Percentiles rank a stretch among this genome's conserved stretches.
Evolutionary conservation across 2,888 invertebrate species (phyloP).

Genomic region (Hololepta plana): DNA sequence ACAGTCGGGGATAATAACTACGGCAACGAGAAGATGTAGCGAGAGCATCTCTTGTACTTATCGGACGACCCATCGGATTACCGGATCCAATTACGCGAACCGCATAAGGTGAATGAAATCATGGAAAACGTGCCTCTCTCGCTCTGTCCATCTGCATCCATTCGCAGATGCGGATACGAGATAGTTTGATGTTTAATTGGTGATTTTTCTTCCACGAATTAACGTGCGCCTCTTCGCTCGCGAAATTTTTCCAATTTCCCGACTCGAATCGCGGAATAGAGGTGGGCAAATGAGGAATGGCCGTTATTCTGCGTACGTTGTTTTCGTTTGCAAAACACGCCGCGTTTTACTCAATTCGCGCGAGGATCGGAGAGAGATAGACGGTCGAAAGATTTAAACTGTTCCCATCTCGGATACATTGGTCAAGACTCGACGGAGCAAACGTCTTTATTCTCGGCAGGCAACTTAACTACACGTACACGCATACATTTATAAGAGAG

Average conservation of each 20-base stretch:
- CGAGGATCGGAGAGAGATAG: not conserved
- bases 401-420: constrained; percentile 19
- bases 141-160: no score
- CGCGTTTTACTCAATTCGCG: not conserved
- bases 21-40: no score
- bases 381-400: constrained; percentile 20
- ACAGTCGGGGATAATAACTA: no score
- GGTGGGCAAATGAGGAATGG: no score
- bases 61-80: constrained; percentile 25
- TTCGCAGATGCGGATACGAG: constrained; percentile 20
- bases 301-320: constrained; percentile 7
- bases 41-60: constrained; percentile 21
- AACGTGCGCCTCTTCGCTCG: no score
- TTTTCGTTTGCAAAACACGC: constrained; percentile 2
- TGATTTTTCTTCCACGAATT: no score
- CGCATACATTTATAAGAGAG: not conserved
- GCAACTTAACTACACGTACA: constrained; percentile 13
- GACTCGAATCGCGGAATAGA: no score
- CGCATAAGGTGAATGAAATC: constrained; percentile 29
- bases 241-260: no score
- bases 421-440: constrained; percentile 21
- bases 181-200: constrained; percentile 25
- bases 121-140: constrained; percentile 21
- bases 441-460: constrained; percentile 25
- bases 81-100: constrained; percentile 27